phyloP scores from a whole-genome alignment of 2,888 invertebrate genomes.

The Crocallis elinguaria region DNA sequence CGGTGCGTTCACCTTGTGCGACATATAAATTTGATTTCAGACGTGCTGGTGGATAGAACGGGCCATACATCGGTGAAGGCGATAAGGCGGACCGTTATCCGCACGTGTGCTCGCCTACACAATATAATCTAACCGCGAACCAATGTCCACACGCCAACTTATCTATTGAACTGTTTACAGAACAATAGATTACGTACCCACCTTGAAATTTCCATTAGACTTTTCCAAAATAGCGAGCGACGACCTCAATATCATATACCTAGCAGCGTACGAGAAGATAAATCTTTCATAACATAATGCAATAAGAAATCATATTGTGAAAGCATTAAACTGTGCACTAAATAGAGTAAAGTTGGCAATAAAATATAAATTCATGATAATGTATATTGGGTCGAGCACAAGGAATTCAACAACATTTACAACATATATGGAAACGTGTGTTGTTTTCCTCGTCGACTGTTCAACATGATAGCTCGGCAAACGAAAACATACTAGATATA shows the following conservation, averaged over 20 bases:
- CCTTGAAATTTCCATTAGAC: constrained; percentile 27
- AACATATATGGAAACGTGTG: constrained; percentile 18
- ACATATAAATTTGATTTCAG: constrained; percentile 46
- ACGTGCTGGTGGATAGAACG: constrained; percentile 38
- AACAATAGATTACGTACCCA: constrained; percentile 30
- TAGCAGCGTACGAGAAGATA: constrained; percentile 2
- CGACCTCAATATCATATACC: constrained; percentile 20
- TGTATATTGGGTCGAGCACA: constrained; percentile 22
- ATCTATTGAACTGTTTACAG: constrained; percentile 35
- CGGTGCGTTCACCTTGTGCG: constrained; percentile 36
- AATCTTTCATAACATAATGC: constrained; percentile 13
- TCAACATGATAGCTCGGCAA: constrained; percentile 17
- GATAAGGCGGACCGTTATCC: constrained; percentile 70
- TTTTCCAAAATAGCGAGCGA: constrained; percentile 17
- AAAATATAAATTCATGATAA: constrained; percentile 14
- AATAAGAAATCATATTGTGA: constrained; percentile 15
- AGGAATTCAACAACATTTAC: constrained; percentile 28
- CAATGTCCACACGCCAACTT: constrained; percentile 35
- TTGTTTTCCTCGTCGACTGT: constrained; percentile 22
- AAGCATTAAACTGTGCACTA: constrained; percentile 4
- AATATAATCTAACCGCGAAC: constrained; percentile 48
- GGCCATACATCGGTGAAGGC: constrained; percentile 43
- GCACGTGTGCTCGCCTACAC: constrained; percentile 69
- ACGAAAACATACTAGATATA: constrained; percentile 15
- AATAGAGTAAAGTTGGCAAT: constrained; percentile 11